Evolutionary conservation across 2,888 invertebrate genomes (phyloP), one percentile per base, ranked within the genome.

Genomic region (Vesta saturnalis): DNA sequence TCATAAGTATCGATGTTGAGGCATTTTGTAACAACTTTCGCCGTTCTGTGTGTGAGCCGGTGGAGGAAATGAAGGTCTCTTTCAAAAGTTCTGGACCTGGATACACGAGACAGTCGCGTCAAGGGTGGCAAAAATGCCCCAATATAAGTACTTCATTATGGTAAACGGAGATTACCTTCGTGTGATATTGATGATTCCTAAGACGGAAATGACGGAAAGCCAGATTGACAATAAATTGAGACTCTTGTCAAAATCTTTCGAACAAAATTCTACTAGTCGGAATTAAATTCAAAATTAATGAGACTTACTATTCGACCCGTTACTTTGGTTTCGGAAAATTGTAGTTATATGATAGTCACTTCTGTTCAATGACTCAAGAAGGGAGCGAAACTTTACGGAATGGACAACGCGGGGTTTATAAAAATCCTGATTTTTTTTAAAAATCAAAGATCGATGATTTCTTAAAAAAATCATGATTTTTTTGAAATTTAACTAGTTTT

Each of bases 51-150:
- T 56, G 30, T 56, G 55, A 56, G 14, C 55, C 55, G 1, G 55
- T 30, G 56, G 56, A 1, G 22, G 56, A 12, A 56, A 23, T 5
- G 56, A 56, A 30, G 56, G 56, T n/a, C 30, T 56, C 5, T 56
- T 56, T 10, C 56, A 56, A 30, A 56, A 22, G 8, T 56, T 30
- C 15, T 56, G 56, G 56, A 56, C 56, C 14, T 56, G 22, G 56
- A 30, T 56, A 1, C 21, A 56, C 12, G 23, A 56, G 23, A 5
- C 56, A 15, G 22, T 56, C 1, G 56, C 56, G 14, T 56, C 56
- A 12, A 1, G 21, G 14, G 54, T 54, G 19, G 54, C 54, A 1
- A 3, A 21, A 54, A 12, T 54, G 3, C 16, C 54, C 6, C n/a
- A 54, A 54, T 54, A 54, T 21, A 1, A 56, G 15, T 15, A 56